phyloP scores from a whole-genome alignment of 2,797 vertebrate genomes.

The Anniella stebbinsi region DNA sequence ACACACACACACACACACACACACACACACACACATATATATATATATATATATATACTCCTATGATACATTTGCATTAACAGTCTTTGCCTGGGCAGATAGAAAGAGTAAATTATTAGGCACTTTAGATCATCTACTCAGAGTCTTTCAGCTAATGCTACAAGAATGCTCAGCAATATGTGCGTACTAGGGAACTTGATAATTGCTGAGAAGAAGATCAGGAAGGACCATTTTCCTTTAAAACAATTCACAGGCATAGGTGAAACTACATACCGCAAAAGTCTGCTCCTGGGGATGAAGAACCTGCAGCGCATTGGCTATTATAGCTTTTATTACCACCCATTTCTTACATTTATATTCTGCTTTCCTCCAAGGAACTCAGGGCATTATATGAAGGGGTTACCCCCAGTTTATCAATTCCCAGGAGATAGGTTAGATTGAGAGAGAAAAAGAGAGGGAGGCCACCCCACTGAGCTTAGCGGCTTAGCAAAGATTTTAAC shows the following conservation, averaged over 20 bases:
- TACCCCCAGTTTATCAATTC: not conserved
- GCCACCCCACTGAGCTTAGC: not conserved
- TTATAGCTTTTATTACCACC: not conserved
- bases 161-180: not conserved
- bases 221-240: slow-evolving; percentile 4
- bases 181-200: not conserved
- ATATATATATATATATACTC: too few relatives aligned
- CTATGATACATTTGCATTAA: not conserved
- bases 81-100: too few relatives aligned
- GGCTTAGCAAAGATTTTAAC: not conserved
- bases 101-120: not conserved
- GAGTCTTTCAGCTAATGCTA: not conserved
- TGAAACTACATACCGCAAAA: not conserved
- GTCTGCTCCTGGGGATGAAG: not conserved
- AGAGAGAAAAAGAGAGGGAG: too few relatives aligned
- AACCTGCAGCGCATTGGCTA: not conserved
- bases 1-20: too few relatives aligned
- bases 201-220: not conserved
- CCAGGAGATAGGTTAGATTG: not conserved
- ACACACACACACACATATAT: too few relatives aligned
- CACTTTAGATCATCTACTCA: not conserved
- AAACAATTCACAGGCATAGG: not conserved
- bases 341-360: not conserved
- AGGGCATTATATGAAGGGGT: not conserved
- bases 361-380: not conserved